Percentiles rank a stretch among this genome's conserved stretches.
Evolutionary conservation across 1,140 invertebrate species (phyloP).

Genomic region (Ceratoteleas bidentatus): DNA sequence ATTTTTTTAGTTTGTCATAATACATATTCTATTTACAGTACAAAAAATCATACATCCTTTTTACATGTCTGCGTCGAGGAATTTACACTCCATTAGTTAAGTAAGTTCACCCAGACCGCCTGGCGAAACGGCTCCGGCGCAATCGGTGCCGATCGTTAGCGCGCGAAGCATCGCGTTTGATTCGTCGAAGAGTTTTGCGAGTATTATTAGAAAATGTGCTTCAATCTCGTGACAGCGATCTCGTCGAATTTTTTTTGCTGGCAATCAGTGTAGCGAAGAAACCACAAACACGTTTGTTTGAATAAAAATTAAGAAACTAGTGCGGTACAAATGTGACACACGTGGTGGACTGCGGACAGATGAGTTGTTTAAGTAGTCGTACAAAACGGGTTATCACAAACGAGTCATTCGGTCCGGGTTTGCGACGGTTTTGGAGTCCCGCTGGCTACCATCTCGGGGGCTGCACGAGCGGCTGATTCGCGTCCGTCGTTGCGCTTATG

Average conservation of each 20-base stretch:
- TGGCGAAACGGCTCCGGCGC: no score
- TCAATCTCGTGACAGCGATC: no score
- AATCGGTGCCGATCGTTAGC: no score
- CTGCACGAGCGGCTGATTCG: slow-evolving; percentile 75
- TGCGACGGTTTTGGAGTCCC: slow-evolving; percentile 18
- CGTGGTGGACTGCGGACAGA: no score
- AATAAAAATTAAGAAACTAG: not conserved
- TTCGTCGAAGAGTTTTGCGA: slow-evolving; percentile 10
- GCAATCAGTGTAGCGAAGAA: no score
- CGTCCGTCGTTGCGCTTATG: slow-evolving; percentile 76
- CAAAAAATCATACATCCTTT: slow-evolving; percentile 32
- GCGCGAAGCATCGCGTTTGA: no score
- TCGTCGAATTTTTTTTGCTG: no score
- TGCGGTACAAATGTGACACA: not conserved
- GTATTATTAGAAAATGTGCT: slow-evolving; percentile 2
- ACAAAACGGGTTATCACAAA: slow-evolving; percentile 1
- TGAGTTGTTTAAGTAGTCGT: not conserved
- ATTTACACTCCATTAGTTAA: slow-evolving; percentile 36
- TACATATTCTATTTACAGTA: no score
- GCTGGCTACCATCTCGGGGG: slow-evolving; percentile 4
- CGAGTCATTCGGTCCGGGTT: slow-evolving; percentile 20
- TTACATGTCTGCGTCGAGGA: slow-evolving; percentile 22
- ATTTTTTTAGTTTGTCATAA: no score
- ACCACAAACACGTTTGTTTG: no score
- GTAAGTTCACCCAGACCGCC: slow-evolving; percentile 19